Base-by-base conservation (phyloP, 2,797 vertebrate genomes). In the Serranus cabrilla region DNA sequence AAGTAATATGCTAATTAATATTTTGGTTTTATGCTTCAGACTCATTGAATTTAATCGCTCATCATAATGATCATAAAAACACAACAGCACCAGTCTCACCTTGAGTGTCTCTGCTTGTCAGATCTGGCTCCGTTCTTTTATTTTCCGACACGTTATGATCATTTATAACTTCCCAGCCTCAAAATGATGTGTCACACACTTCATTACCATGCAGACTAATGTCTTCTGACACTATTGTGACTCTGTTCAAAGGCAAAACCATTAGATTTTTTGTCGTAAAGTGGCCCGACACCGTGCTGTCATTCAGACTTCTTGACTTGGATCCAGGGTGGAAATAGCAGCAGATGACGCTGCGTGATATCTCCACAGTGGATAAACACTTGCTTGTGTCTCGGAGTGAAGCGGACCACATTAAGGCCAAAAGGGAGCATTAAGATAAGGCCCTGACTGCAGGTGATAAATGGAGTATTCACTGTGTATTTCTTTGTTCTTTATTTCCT, bases 371-470 rank as follows among this genome's bases (percentile, higher is more conserved):
- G 77, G 81, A 68, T 82, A 55, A 89, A 57, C 65, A 57, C 34
- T 52, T 39, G 49, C 54, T 82, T 56, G 18, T 0, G 11, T 80
- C 63, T 74, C 49, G 1, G 21, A 80, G 52, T 82, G 57, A 88
- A 80, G 66, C 4, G 1, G 66, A 50, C 56, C 46, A 63, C 51
- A 74, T 67, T 79, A 59, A 82, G 60, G 69, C 82, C 78, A 82
- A 86, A 76, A 83, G 76, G 75, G 47, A 52, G 74, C 50, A 68
- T 73, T 81, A 70, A 78, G 76, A 89, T 82, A 82, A 89, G 63
- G 61, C 58, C 23, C 80, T 84, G 82, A 25, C 75, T 82, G 64
- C 61, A 51, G 66, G 79, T 83, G 87, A 92, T 91, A 85, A 90
- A 93, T 91, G 60, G 74, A 84, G 68, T 59, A 76, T 82, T 85